Base-by-base conservation (phyloP, 2,888 invertebrate species). In the Hydraecia micacea region DNA sequence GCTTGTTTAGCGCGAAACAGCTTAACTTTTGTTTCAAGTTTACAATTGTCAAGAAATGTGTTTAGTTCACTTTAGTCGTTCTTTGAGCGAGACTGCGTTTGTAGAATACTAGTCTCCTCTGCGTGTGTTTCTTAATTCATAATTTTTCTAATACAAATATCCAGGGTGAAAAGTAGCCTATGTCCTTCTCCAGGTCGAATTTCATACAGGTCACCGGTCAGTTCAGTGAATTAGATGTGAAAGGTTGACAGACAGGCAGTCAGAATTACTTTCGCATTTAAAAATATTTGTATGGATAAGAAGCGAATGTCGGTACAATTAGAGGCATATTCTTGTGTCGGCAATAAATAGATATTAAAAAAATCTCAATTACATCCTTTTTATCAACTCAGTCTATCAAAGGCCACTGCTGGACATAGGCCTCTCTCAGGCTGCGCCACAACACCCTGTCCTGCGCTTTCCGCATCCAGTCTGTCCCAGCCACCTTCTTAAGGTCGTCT, bases 31-130 rank as follows among this genome's bases (percentile, higher is more conserved):
- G 72, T 63, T 55, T 36, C 49, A 63, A 81, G 68, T 72, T 76
- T 68, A 77, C 62, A 81, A 81, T 81, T 81, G 81, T 77, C 72
- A 70, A 73, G 77, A 72, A 63, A 81, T 76, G 77, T 58, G 68
- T 81, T 81, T 70, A 80, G 42, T 60, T 77, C 55, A 49, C 32
- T 76, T 68, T 36, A 11, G 52, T 28, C 15, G 63, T 79, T 65
- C 63, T 58, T 71, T 46, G 70, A 55, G 46, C 13, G 1, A 21
- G 9, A 55, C n/a, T 79, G 46, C n/a, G 68, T 71, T 69, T 39
- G 49, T 60, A 49, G 49, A 42, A 62, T 28, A 25, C 8, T n/a
- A 4, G 36, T 63, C 36, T 63, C 36, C 5, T 21, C 1, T 21
- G 60, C 18, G 21, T 21, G 28, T 63, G 21, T 21, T 62, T 62